Percentiles rank a stretch among this genome's conserved stretches.
Evolutionary conservation across 2,797 vertebrate species (phyloP).

Genomic region (Xiphophorus birchmanni): DNA sequence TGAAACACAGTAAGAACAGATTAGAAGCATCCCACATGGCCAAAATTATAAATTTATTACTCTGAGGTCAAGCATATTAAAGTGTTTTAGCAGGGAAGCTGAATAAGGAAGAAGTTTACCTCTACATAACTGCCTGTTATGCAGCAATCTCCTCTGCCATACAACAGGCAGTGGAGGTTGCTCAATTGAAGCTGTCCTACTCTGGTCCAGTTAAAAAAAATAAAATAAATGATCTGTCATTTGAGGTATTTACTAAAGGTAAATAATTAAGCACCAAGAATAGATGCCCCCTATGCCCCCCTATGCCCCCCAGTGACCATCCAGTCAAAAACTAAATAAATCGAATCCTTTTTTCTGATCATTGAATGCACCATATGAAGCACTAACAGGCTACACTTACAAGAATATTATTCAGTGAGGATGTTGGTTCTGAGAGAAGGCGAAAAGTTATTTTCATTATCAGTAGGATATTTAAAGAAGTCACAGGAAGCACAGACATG

Average conservation of each 20-base stretch:
- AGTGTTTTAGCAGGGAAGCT: neutral
- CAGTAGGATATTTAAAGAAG: neutral
- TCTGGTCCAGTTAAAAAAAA: too few species aligned
- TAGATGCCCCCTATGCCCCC: neutral
- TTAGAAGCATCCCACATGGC: neutral
- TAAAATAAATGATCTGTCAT: too few species aligned
- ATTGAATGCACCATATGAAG: neutral
- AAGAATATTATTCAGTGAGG: neutral
- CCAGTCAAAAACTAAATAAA: neutral
- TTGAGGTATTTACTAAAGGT: neutral
- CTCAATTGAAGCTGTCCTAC: neutral
- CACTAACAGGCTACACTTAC: too few species aligned
- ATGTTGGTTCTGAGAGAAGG: neutral
- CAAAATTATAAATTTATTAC: neutral
- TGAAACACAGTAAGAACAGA: neutral
- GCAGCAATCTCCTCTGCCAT: neutral
- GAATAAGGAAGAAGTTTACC: neutral
- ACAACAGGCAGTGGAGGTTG: neutral
- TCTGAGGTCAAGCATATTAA: neutral
- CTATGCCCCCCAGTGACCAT: neutral
- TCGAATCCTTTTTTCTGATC: neutral
- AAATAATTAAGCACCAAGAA: neutral
- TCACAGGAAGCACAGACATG: neutral
- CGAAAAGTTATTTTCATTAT: neutral
- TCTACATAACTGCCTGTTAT: too few species aligned